A percentile compares a stretch with the other conserved stretches of the same genome.
Conservation (phyloP, 2,797 vertebrate species). For the Clarias laeviceps region DNA sequence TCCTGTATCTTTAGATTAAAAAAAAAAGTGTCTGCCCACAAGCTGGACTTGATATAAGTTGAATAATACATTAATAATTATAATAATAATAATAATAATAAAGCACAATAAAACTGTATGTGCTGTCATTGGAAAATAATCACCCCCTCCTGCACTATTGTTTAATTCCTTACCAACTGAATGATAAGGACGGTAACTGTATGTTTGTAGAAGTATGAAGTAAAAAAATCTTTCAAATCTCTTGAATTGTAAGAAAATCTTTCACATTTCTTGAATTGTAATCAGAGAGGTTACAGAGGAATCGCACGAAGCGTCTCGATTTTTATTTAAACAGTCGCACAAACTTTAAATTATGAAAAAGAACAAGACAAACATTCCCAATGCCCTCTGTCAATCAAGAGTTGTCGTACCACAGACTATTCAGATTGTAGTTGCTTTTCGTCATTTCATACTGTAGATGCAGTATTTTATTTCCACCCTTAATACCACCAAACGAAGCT, state of each 20-base stretch:
- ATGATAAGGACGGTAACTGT: not conserved
- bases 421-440: not conserved
- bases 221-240: not conserved
- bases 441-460: no score
- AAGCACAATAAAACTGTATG: not conserved
- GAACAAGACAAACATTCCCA: no score
- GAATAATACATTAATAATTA: not conserved
- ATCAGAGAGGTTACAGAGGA: not conserved
- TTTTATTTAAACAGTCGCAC: not conserved
- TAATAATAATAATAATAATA: no score
- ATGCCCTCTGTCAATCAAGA: not conserved
- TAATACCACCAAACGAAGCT: constrained; percentile 1
- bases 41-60: no score
- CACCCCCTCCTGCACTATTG: not conserved
- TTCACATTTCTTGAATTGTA: not conserved
- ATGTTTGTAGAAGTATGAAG: not conserved
- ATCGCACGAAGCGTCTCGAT: not conserved
- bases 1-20: not conserved
- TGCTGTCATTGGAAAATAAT: no score
- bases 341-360: not conserved
- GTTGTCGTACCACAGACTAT: constrained; percentile 51
- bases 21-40: not conserved
- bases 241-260: not conserved
- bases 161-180: not conserved
- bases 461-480: not conserved